Conservation (phyloP, 2,113 vertebrate genomes). For the cat (Felis catus) region DNA sequence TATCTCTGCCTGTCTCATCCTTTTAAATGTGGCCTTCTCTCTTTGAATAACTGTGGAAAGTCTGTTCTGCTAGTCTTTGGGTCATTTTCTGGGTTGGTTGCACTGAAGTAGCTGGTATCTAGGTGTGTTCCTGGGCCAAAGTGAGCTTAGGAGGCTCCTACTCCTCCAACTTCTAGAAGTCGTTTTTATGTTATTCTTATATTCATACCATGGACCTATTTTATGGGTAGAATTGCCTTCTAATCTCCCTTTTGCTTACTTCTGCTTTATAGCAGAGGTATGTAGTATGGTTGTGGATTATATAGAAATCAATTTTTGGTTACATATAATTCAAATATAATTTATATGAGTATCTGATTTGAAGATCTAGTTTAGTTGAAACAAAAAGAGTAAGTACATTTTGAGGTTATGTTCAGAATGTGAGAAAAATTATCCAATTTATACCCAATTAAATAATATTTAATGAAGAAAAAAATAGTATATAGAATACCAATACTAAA, state of each 20-base stretch:
- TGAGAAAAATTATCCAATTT: conserved; percentile 10
- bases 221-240: conserved; percentile 29
- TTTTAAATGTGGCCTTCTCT: not conserved
- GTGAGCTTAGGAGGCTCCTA: not conserved
- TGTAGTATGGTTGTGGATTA: not conserved
- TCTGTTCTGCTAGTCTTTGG: not conserved
- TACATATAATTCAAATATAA: conserved; percentile 18
- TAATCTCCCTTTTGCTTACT: not conserved
- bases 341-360: not conserved
- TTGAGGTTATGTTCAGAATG: conserved; percentile 23
- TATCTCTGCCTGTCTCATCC: not conserved
- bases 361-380: conserved; percentile 10
- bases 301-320: conserved; percentile 11
- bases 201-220: not conserved
- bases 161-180: not conserved
- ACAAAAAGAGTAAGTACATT: conserved; percentile 20
- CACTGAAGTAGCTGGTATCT: not conserved
- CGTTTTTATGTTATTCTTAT: not conserved
- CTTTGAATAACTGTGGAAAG: not conserved
- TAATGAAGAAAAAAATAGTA: not conserved
- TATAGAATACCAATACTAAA: not conserved
- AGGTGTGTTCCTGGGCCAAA: not conserved
- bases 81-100: not conserved
- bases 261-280: not conserved
- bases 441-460: not conserved